Evolutionary conservation across 2,113 vertebrate genomes (phyloP), one percentile per base, ranked within the genome.

Genomic region (Halichoerus grypus): DNA sequence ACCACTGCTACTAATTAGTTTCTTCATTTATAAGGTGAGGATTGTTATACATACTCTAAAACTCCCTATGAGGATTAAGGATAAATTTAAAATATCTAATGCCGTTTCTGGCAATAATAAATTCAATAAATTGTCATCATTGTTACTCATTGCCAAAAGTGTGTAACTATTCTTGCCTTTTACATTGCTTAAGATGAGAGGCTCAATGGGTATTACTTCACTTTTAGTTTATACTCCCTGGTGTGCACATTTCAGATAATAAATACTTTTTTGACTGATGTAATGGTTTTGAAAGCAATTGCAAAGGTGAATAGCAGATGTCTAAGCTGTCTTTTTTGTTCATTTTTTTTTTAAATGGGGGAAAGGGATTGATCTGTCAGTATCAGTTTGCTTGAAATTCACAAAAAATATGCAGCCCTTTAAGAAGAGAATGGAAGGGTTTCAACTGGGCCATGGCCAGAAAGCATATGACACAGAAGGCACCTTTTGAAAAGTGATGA

Each of bases 241-340:
- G 49, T 65, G 11, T 16, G 6, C 2, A 74, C 21, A 49, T n/a
- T 85, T 90, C 19, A 84, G 13, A 8, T 65, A 46, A 7, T 87
- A 51, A 71, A 94, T 69, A 81, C 5, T 16, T 65, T 79, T 80
- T 76, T 81, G 24, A 80, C 61, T 92, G 51, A 88, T 51, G 11
- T 28, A 91, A 79, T 83, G 7, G 5, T 86, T 95, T 94, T 63
- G 26, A 94, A 91, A 95, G 24, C 28, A 95, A 88, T 26, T 77
- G 18, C 0, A 93, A 88, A 83, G 4, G 46, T 93, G 53, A 90
- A 33, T 7, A 84, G 16, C 28, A 89, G 15, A 81, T 67, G 0
- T 6, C 16, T 71, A 91, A n/a, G 0, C 4, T 76, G 3, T 39
- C 16, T 26, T 93, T 22, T 89, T 83, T 90, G 10, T n/a, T 76